These are phyloP conservation scores for Epizoanthus illoricatus DNA, from an alignment of 92 coral and sea anemone genomes.

Conservation along the genomic window DNA sequence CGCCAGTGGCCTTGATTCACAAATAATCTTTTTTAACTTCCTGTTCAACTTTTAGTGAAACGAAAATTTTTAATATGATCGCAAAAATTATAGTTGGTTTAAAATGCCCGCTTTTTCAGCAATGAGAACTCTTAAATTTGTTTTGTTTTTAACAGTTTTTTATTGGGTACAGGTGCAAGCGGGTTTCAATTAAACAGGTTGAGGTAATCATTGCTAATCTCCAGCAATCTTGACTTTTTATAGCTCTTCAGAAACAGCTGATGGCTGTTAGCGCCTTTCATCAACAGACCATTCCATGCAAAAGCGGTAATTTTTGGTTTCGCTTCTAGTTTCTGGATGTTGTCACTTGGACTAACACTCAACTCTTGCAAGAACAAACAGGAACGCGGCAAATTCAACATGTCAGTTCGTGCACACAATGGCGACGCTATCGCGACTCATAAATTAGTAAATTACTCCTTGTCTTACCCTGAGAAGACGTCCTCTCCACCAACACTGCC, in stretches of 20 bases:
- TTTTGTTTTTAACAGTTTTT: background rate
- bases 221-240: slow-evolving; percentile 21
- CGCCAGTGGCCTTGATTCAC: background rate
- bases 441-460: slow-evolving; percentile 1
- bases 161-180: slow-evolving; percentile 28
- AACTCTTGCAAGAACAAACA: slow-evolving; percentile 9
- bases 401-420: slow-evolving; percentile 19
- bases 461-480: slow-evolving; percentile 83
- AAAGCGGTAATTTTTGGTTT: slow-evolving; percentile 1
- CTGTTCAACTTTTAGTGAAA: background rate
- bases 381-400: slow-evolving; percentile 40
- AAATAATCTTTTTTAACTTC: slow-evolving; percentile 10
- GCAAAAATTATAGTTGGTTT: background rate
- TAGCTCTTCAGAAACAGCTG: slow-evolving; percentile 11
- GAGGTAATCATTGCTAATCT: background rate
- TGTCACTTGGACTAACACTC: slow-evolving; percentile 19
- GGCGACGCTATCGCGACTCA: background rate
- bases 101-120: background rate
- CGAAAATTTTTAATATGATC: background rate
- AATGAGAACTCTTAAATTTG: background rate
- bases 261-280: background rate
- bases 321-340: slow-evolving; percentile 5
- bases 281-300: background rate
- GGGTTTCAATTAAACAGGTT: slow-evolving; percentile 24
- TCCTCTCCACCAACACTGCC: slow-evolving; percentile 95